These are phyloP conservation scores for Actinemys pallida DNA, from an alignment of 2,113 vertebrate genomes.

Conservation along the genomic window DNA sequence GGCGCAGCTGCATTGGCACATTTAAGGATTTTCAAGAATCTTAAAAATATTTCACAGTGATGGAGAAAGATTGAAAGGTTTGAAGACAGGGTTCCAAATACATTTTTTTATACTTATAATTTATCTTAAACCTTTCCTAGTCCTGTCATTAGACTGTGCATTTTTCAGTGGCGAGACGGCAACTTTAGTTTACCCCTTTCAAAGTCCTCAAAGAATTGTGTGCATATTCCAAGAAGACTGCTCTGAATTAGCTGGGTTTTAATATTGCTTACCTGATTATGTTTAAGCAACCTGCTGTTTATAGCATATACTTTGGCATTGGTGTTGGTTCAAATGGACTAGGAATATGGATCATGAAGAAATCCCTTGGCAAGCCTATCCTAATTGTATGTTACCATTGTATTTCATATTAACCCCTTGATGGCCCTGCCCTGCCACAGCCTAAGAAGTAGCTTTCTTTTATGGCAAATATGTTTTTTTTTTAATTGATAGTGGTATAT, in stretches of 20 bases:
- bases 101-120: accelerated
- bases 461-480: neutral
- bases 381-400: neutral
- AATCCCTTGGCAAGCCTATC: constrained; percentile 26
- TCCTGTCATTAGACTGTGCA: accelerated
- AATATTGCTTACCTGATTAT: constrained; percentile 56
- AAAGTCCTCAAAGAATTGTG: neutral
- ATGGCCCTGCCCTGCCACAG: neutral
- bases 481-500: neutral
- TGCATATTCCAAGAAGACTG: neutral
- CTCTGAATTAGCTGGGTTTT: constrained; percentile 37
- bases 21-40: neutral
- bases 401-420: constrained; percentile 32
- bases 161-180: neutral
- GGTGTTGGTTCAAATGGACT: constrained; percentile 50
- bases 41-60: neutral
- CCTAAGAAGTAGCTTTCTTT: neutral
- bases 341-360: constrained; percentile 8
- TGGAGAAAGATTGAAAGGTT: neutral
- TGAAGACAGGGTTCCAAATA: neutral
- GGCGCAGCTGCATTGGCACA: neutral
- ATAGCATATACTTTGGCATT: constrained; percentile 39
- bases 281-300: constrained; percentile 48
- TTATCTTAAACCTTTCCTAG: neutral
- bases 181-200: neutral